Evolutionary conservation across 2,888 invertebrate species (phyloP), one percentile per base, ranked within the genome.

Genomic region (Drosophila melanosoma): DNA sequence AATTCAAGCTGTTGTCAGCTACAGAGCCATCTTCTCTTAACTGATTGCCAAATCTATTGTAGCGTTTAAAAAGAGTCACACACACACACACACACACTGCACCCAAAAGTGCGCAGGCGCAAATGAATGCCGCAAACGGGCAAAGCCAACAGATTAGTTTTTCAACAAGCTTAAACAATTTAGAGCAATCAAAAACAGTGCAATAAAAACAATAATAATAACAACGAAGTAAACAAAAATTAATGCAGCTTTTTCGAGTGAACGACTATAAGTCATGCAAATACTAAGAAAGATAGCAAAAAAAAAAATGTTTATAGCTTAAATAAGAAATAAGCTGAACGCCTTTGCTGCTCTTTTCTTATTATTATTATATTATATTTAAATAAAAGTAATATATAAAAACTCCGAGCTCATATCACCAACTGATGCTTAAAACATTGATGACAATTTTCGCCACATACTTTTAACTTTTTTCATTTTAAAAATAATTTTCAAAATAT

Each of bases 1-100:
- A 56, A 23, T 23, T 15, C 17, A 23, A 65, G 62, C 45, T 12
- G 26, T 36, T 17, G 23, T 42, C 61, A 29, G 53, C 49, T 11
- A 32, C 38, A 58, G 48, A 54, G 59, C 40, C 57, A 74, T 53
- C 67, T 69, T 63, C 42, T 77, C 64, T 76, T 86, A 90, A 82
- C 83, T 77, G 85, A 86, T 90, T 90, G 85, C 85, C 90, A 86
- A 90, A 90, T 86, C 88, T 85, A 86, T 89, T 87, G 75, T 68
- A 62, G 68, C 76, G 78, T 78, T 84, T 84, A 76, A 87, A 78
- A 72, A 60, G 59, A 69, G 65, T n/a, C 38, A 3, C 38, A 29
- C 61, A 58, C 62, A 62, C 52, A 60, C 61, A 45, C 33, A 26
- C 40, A 29, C 32, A 38, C 48, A 58, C 23, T 26, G 26, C 17